Evolutionary conservation across 2,888 invertebrate genomes (phyloP).

Genomic region (Hypsopygia costalis): DNA sequence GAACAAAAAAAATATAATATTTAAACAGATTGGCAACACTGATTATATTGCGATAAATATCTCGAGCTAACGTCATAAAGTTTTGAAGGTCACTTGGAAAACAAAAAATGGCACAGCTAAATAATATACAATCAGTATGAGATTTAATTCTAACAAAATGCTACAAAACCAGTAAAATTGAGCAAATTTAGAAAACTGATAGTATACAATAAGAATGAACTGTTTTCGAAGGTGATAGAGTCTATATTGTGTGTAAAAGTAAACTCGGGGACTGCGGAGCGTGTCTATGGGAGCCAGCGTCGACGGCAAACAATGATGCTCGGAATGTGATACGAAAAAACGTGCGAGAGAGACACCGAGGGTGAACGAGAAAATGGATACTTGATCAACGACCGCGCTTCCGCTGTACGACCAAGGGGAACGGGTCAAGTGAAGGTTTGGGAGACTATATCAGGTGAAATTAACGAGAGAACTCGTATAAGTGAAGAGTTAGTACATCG

Average conservation of each 20-base stretch:
- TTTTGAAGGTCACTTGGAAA: neutral
- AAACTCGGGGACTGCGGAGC: slow-evolving; percentile 33
- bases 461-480: slow-evolving; percentile 15
- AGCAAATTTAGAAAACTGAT: neutral
- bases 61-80: neutral
- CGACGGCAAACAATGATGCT: slow-evolving; percentile 51
- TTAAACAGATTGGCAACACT: neutral
- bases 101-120: neutral
- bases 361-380: slow-evolving; percentile 27
- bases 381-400: slow-evolving; percentile 37
- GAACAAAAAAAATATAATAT: neutral
- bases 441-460: slow-evolving; percentile 26
- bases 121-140: slow-evolving; percentile 4
- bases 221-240: slow-evolving; percentile 27
- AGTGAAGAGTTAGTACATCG: slow-evolving; percentile 8
- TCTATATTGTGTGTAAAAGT: slow-evolving; percentile 22
- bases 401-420: slow-evolving; percentile 31
- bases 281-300: slow-evolving; percentile 58
- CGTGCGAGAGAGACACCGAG: slow-evolving; percentile 33
- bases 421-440: slow-evolving; percentile 15
- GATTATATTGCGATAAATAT: neutral
- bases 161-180: slow-evolving; percentile 6
- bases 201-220: neutral
- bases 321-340: slow-evolving; percentile 67
- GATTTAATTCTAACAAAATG: slow-evolving; percentile 5